Evolutionary conservation across 2,888 invertebrate species (phyloP), one percentile per base, ranked within the genome.

Genomic region (Leptura quadrifasciata): DNA sequence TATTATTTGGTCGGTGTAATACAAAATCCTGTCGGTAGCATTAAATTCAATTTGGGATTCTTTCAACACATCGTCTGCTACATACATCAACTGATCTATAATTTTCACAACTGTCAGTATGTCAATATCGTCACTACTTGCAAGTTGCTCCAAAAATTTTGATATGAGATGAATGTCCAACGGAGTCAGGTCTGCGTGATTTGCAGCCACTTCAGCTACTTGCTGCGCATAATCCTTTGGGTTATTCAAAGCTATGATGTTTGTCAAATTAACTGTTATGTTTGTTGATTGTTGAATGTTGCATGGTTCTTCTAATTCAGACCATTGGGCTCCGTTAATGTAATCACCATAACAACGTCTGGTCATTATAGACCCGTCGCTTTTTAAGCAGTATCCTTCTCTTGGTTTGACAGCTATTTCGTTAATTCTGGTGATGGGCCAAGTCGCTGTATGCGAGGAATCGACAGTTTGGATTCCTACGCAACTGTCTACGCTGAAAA

Each of bases 281-380:
- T 78, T 76, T 6, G 74, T 17, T 4, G 68, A 54, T 60, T 47
- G 52, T 52, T 67, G 54, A 12, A 73, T 55, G 5, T 47, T 58
- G 67, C 84, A 84, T 17, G 52, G 39, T 27, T 73, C 73, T 4
- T 73, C 68, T 10, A 91, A 84, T 0, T 85, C 76, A 61, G 90
- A 89, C 93, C 93, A 93, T 61, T 83, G 81, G 52, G 91, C 91
- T 15, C 93, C 93, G 17, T 89, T 81, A 6, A 91, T 84, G 83
- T 92, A 93, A 67, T 92, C 89, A 2, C 93, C 93, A 15, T 82
- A 69, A 83, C 93, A 93, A 67, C 86, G 86, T 79, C 92, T 89
- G 60, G 90, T 91, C 6, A 92, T 90, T 12, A 92, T 92, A 75
- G 92, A 87, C 2, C 92, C 92, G 82, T 92, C 91, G 6, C 85